Conservation (phyloP, 2,113 vertebrate species). For the Herpetotheres cachinnans region DNA sequence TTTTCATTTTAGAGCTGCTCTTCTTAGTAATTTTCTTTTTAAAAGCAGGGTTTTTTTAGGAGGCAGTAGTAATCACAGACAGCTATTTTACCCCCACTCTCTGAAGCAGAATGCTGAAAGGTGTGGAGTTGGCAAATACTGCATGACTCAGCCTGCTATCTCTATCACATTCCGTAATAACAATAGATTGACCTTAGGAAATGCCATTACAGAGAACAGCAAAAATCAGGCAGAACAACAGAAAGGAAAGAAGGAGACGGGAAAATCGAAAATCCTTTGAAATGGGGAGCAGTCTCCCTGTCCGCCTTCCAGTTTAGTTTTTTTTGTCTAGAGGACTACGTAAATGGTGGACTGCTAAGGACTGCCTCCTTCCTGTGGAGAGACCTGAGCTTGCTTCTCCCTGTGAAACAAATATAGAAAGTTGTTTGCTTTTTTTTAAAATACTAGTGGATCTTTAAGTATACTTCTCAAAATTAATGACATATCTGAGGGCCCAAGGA, state of each 20-base stretch:
- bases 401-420: neutral
- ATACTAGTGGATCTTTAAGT: neutral
- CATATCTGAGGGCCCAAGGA: neutral
- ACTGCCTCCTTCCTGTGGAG: neutral
- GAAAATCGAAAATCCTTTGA: neutral
- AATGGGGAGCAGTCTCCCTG: neutral
- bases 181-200: slow-evolving; percentile 38
- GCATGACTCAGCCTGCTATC: slow-evolving; percentile 16
- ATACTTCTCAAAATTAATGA: neutral
- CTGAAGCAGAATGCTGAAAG: neutral
- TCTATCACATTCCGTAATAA: neutral
- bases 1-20: neutral
- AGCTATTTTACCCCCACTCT: neutral
- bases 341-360: neutral
- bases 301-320: neutral
- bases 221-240: neutral
- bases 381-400: neutral
- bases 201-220: neutral
- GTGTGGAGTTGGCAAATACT: slow-evolving; percentile 43
- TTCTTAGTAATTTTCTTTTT: neutral
- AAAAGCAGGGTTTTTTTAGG: neutral
- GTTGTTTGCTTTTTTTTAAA: neutral
- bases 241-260: neutral
- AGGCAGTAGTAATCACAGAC: neutral
- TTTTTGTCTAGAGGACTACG: accelerated